A percentile compares a stretch with the other conserved stretches of the same genome.
phyloP scores from a whole-genome alignment of 2,888 invertebrate species.

The Cantharis flavilabris region DNA sequence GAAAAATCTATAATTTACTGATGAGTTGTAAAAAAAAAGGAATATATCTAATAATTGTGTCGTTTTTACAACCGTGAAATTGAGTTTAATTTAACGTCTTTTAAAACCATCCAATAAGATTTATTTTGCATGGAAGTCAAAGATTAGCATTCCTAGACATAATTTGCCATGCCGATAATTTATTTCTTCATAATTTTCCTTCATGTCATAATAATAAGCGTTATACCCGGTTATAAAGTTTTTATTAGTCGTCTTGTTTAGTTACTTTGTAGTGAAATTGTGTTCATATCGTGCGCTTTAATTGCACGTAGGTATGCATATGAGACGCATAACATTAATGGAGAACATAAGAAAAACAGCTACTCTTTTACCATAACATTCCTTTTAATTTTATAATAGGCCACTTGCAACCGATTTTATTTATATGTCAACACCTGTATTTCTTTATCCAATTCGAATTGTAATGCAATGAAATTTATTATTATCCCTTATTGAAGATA shows the following conservation, averaged over 20 bases:
- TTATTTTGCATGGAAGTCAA: not conserved
- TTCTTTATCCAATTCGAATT: no score
- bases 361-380: not conserved
- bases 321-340: not conserved
- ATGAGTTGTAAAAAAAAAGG: not conserved
- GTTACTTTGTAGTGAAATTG: not conserved
- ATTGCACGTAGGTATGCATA: not conserved
- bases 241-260: not conserved
- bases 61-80: not conserved
- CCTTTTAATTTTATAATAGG: not conserved
- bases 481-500: no score
- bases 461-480: no score
- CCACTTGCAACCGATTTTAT: no score
- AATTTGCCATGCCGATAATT: not conserved
- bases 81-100: not conserved
- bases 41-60: not conserved
- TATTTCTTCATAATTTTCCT: not conserved
- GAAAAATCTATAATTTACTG: not conserved
- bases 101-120: not conserved
- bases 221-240: not conserved
- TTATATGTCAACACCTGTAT: no score
- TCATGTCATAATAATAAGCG: not conserved
- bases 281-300: not conserved
- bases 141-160: not conserved
- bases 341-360: not conserved